These are phyloP conservation scores for Ophion ventricosus DNA, from an alignment of 2,888 invertebrate genomes.

Conservation along the genomic window DNA sequence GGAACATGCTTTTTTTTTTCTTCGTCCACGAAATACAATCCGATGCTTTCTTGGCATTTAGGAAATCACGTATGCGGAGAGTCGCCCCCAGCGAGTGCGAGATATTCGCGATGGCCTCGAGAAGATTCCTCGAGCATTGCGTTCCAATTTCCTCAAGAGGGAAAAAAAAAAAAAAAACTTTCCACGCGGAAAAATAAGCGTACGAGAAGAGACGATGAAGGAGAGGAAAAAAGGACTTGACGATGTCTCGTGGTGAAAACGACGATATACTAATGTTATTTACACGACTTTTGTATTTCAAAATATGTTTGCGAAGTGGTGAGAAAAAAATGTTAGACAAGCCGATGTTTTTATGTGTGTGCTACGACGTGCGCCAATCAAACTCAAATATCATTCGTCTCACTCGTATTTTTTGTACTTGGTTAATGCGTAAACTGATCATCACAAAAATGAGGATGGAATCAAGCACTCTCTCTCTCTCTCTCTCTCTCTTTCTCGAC, in stretches of 20 bases:
- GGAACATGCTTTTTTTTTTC: conserved; percentile 1
- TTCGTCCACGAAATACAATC: conserved; percentile 17
- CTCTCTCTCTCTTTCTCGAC: conserved; percentile 12
- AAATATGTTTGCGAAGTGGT: conserved; percentile 33
- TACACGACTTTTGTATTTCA: background rate
- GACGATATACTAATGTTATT: conserved; percentile 21
- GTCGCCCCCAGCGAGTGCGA: conserved; percentile 50
- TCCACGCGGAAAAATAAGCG: conserved; percentile 3
- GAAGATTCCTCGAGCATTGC: conserved; percentile 63
- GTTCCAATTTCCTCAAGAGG: conserved; percentile 49
- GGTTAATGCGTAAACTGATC: conserved; percentile 64
- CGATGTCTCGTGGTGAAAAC: conserved; percentile 1
- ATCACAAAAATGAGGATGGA: conserved; percentile 64
- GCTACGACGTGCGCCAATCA: conserved; percentile 63
- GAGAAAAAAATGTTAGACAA: conserved; percentile 16
- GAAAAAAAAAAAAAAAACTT: conserved; percentile 22
- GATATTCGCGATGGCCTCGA: conserved; percentile 55
- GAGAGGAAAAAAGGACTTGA: conserved; percentile 9
- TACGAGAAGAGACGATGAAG: background rate
- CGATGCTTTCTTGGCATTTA: conserved; percentile 37
- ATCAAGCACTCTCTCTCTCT: conserved; percentile 51
- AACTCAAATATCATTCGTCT: conserved; percentile 64
- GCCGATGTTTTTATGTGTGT: conserved; percentile 27
- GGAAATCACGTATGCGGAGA: conserved; percentile 58
- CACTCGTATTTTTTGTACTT: conserved; percentile 66